Evolutionary conservation across 2,797 vertebrate species (phyloP), one percentile per base, ranked within the genome.

Genomic region (Anas georgica): DNA sequence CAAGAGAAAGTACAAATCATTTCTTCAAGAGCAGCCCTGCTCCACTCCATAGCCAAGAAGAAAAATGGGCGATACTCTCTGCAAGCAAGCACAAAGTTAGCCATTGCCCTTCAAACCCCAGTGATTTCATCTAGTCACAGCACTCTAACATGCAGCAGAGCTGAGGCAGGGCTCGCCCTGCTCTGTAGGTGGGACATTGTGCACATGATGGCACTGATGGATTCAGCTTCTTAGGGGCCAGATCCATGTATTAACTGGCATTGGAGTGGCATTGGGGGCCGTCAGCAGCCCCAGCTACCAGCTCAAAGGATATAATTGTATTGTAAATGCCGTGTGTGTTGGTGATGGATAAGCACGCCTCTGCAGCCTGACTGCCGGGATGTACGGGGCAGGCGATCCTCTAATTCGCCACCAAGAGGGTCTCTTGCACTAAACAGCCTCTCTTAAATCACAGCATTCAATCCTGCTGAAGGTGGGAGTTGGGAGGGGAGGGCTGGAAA

Each of bases 381-480:
- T 84, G 89, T 11, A n/a, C 12, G 4, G 82, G 73, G 64, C 76
- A 75, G 94, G 72, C 58, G 69, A 94, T 76, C 90, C 70, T 97
- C 87, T 95, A 92, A 96, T 95, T 97, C 8, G 8, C 95, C 91
- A 95, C 82, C 86, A 63, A 92, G 92, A 95, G 91, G 80, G 86
- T 95, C 93, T 95, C 93, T 94, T 80, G 93, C 91, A 87, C 75
- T 91, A 76, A 97, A 97, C 59, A 67, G 76, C 92, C 16, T 72
- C 96, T 97, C 97, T 97, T 98, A 98, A 98, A 98, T 98, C 98
- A 98, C 96, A 97, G 77, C 69, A 83, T 95, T 97, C 98, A 98
- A 96, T 97, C 96, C 97, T 14, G 55, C 94, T 95, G 88, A 94
- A 97, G 97, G 95, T 92, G 70, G 87, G 88, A 86, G 90, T 26